Base-by-base conservation (phyloP, 2,888 invertebrate genomes). In the Leucophenga montana region DNA sequence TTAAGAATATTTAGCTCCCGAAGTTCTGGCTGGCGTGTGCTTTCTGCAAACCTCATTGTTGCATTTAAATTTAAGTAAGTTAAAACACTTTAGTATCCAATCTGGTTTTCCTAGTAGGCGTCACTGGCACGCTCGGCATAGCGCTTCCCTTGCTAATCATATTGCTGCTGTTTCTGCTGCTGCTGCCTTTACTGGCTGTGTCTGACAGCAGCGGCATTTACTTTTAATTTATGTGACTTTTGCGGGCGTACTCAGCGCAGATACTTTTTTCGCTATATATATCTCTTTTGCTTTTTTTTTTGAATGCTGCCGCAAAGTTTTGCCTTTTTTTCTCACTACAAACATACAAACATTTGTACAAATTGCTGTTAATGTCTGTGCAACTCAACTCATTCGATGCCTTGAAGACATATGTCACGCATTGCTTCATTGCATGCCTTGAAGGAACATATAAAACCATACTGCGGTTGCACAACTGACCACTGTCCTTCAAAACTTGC, bases 201-300 rank as follows among this genome's bases (percentile, higher is more conserved):
- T 70, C 70, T 82, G 80, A 80, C 80, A 82, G 76, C 73, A 74
- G 73, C 78, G 83, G 82, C 84, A 82, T 82, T 84, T 84, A 84
- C 81, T 78, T 82, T 83, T 82, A 82, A 82, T 82, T 82, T 84
- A 82, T 82, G 82, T 61, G 59, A 67, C 50, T 61, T 57, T 50
- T 39, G 67, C 67, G 61, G 67, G 83, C 79, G 73, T 75, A 77
- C 78, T 84, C 72, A 72, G 78, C 75, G 71, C 72, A 77, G 70
- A 75, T 73, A 74, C 75, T 76, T 75, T 20, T 48, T 62, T 62
- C 66, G 27, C 31, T 57, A 27, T 18, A 14, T 57, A 8, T 67
- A 16, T 67, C 66, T 53, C 13, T 31, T 14, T 44, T 48, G 44
- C 14, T 65, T 27, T 39, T 62, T 46, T 22, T 31, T 66, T 48